phyloP scores from a whole-genome alignment of 2,888 invertebrate species.

The Tenodera sinensis region DNA sequence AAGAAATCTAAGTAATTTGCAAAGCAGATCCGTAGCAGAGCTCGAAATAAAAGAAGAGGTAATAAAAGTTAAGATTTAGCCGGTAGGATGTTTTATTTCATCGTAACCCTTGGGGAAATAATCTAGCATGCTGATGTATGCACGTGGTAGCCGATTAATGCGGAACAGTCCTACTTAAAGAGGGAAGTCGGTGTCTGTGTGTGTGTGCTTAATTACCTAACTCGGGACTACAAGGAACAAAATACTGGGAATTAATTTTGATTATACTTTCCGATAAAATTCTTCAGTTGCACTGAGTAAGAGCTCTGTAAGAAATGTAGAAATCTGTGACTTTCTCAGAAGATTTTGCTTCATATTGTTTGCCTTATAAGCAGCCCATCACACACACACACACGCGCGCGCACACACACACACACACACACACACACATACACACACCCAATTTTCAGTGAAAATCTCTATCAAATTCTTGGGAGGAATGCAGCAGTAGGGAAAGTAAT shows the following conservation, averaged over 20 bases:
- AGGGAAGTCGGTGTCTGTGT: neutral
- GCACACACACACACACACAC: no score
- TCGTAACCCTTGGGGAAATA: neutral
- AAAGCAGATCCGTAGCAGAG: neutral
- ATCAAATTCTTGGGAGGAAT: no score
- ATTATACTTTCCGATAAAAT: neutral
- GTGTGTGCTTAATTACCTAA: neutral
- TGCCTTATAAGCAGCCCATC: no score
- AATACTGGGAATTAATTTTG: neutral
- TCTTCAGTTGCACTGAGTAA: neutral
- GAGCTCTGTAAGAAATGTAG: neutral
- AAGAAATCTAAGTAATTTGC: neutral
- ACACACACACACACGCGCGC: no score
- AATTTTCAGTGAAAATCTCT: no score
- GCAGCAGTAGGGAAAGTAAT: no score
- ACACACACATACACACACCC: no score
- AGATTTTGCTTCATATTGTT: no score
- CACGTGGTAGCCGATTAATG: neutral
- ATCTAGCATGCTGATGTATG: neutral
- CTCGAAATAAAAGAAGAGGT: neutral
- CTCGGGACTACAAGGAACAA: neutral
- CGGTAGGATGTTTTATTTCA: neutral
- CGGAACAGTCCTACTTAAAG: neutral
- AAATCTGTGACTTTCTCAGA: no score
- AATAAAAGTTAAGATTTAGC: constrained; percentile 4